Conservation (phyloP, 1,140 invertebrate species). For the Drosophila punjabiensis region DNA sequence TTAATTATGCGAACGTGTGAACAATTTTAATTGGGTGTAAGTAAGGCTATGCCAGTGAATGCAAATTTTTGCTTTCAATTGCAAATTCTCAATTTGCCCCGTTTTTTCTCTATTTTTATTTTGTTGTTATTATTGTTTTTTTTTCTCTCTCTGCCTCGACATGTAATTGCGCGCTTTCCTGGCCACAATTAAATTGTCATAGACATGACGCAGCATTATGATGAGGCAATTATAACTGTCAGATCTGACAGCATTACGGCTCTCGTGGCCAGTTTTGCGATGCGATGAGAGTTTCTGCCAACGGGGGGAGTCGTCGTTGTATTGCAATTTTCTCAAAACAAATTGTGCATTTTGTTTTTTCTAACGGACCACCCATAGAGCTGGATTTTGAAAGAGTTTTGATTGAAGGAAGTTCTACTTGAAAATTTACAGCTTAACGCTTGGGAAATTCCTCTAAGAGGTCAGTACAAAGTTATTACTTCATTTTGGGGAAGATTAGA, state of each 20-base stretch:
- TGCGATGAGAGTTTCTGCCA: conserved; percentile 36
- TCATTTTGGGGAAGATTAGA: neutral
- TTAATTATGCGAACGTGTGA: conserved; percentile 84
- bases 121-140: neutral
- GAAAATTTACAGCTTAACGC: neutral
- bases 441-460: neutral
- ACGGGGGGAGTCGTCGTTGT: conserved; percentile 2
- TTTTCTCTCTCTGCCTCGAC: conserved; percentile 35
- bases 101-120: conserved; percentile 3
- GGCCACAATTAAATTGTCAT: conserved; percentile 82
- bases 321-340: conserved; percentile 34
- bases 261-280: conserved; percentile 39
- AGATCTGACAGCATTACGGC: conserved; percentile 68
- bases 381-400: conserved; percentile 7
- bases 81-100: conserved; percentile 33
- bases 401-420: conserved; percentile 4
- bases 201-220: conserved; percentile 79
- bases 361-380: conserved; percentile 27
- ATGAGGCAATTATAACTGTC: conserved; percentile 80
- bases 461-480: neutral
- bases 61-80: conserved; percentile 78
- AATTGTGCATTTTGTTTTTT: conserved; percentile 20
- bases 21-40: conserved; percentile 84
- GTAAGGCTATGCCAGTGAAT: conserved; percentile 61
- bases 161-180: conserved; percentile 81